These are phyloP conservation scores for Choristoneura rosaceana DNA, from an alignment of 2,888 invertebrate species.

Conservation along the genomic window DNA sequence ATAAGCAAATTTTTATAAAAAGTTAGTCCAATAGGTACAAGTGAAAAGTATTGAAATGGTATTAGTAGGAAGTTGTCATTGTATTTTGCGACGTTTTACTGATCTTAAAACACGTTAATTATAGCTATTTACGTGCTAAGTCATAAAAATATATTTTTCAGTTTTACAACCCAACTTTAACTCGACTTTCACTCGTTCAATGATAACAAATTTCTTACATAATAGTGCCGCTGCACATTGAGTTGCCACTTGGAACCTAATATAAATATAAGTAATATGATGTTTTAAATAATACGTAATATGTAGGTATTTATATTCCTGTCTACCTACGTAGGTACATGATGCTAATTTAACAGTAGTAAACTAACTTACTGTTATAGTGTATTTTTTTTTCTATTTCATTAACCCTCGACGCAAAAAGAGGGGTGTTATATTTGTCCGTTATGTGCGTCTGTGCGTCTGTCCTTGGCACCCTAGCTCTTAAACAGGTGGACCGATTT, in stretches of 20 bases:
- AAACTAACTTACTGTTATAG: no score
- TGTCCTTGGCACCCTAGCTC: no score
- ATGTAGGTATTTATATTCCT: neutral
- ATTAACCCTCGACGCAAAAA: no score
- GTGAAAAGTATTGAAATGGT: neutral
- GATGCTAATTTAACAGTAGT: no score
- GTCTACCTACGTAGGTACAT: neutral
- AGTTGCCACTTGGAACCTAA: neutral
- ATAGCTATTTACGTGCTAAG: neutral
- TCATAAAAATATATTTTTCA: slow-evolving; percentile 2
- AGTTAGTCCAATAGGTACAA: no score
- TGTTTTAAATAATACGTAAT: neutral
- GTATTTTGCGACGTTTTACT: neutral
- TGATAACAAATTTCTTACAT: slow-evolving; percentile 6
- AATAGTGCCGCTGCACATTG: neutral
- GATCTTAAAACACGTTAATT: neutral
- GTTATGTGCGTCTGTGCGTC: no score
- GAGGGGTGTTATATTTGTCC: no score
- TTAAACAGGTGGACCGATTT: no score
- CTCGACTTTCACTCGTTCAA: slow-evolving; percentile 2
- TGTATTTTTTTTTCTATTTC: no score
- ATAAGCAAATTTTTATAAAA: no score
- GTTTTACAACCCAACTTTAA: neutral
- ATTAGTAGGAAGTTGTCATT: neutral
- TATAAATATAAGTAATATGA: neutral